Evolutionary conservation across 1,140 invertebrate species (phyloP).

Genomic region (Bombus breviceps): DNA sequence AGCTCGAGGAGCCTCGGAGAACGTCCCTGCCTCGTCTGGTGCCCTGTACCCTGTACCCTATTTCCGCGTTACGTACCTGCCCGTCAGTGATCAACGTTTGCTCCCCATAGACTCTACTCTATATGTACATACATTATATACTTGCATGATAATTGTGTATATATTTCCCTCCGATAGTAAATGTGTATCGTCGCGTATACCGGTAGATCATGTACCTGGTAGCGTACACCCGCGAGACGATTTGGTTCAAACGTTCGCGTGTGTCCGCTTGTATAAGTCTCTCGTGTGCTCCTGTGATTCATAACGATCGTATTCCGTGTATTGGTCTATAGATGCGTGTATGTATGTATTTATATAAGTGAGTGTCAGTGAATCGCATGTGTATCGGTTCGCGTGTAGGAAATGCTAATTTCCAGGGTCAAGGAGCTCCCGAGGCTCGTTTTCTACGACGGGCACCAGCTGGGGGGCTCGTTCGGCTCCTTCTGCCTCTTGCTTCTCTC

Average conservation of each 20-base stretch:
- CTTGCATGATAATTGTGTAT: neutral
- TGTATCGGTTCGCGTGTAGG: slow-evolving; percentile 39
- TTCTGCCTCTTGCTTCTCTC: neutral
- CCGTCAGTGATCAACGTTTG: slow-evolving; percentile 12
- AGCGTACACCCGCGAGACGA: neutral
- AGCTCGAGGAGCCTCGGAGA: neutral
- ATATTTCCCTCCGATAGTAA: neutral
- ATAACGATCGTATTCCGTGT: slow-evolving; percentile 20
- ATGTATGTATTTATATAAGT: neutral
- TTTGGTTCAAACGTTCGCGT: slow-evolving; percentile 20
- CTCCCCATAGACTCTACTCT: slow-evolving; percentile 6
- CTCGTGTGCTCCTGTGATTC: slow-evolving; percentile 24
- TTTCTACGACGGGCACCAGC: slow-evolving; percentile 53
- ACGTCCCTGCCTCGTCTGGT: slow-evolving; percentile 41
- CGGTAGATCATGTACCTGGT: neutral
- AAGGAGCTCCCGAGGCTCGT: slow-evolving; percentile 24
- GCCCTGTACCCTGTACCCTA: slow-evolving; percentile 58
- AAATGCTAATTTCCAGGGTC: slow-evolving; percentile 40
- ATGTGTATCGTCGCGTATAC: neutral
- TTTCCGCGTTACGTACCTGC: slow-evolving; percentile 64
- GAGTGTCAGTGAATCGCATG: neutral
- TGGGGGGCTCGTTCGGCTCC: slow-evolving; percentile 9
- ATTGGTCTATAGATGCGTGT: neutral
- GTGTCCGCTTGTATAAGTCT: slow-evolving; percentile 25
- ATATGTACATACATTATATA: neutral